These are phyloP conservation scores for Cancer borealis DNA, from an alignment of 2,888 invertebrate genomes.

Conservation along the genomic window DNA sequence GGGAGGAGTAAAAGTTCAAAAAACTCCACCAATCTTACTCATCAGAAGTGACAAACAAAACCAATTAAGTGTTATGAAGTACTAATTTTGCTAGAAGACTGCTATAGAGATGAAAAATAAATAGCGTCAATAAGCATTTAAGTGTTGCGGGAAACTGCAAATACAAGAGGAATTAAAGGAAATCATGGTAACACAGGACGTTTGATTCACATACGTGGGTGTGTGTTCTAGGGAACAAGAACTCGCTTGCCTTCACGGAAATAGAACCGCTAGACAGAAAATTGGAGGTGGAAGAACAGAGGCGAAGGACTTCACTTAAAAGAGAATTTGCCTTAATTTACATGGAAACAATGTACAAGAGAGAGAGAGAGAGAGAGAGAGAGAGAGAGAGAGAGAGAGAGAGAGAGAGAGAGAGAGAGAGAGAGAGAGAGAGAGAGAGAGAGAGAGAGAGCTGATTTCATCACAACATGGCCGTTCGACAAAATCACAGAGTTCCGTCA, in stretches of 20 bases:
- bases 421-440: too few relatives aligned
- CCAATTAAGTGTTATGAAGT: too few relatives aligned
- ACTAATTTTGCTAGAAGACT: too few relatives aligned
- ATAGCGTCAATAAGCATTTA: background rate
- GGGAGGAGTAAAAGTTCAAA: too few relatives aligned
- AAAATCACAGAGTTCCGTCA: too few relatives aligned
- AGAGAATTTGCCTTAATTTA: background rate
- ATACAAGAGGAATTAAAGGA: background rate
- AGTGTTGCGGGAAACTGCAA: background rate
- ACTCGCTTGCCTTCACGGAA: background rate
- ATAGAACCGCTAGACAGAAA: background rate
- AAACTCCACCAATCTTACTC: too few relatives aligned
- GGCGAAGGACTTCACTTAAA: background rate
- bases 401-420: background rate
- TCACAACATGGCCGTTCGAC: too few relatives aligned
- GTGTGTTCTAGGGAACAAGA: background rate
- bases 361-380: background rate
- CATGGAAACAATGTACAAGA: background rate
- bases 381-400: conserved; percentile 1
- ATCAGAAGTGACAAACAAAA: too few relatives aligned
- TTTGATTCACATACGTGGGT: background rate
- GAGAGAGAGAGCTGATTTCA: background rate
- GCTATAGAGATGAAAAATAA: background rate
- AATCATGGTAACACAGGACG: background rate
- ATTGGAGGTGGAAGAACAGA: background rate